Percentiles rank a stretch among this genome's conserved stretches.
Conservation (phyloP, 1,140 invertebrate genomes). For the Ruditapes philippinarum region DNA sequence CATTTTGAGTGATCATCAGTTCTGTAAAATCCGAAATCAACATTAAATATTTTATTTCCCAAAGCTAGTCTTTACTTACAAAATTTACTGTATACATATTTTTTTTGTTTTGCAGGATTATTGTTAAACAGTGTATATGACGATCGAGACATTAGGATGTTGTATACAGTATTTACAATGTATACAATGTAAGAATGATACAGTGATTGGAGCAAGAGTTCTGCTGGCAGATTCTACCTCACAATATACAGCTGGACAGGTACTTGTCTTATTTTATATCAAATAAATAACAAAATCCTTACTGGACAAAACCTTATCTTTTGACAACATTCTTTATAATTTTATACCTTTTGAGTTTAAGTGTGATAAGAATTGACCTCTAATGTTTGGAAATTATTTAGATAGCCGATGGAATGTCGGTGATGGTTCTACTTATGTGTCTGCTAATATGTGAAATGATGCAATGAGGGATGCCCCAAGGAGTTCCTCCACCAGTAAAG, state of each 20-base stretch:
- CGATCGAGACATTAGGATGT: not conserved
- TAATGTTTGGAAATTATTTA: no score
- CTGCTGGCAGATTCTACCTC: conserved; percentile 52
- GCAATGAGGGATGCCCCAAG: no score
- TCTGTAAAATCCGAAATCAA: no score
- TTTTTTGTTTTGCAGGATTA: conserved; percentile 17
- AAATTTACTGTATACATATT: no score
- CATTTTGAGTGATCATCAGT: no score
- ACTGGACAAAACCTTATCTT: not conserved
- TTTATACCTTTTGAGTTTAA: not conserved
- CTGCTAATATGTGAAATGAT: no score
- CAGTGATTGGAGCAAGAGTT: conserved; percentile 29
- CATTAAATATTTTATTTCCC: no score
- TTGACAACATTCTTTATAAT: not conserved
- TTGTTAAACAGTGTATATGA: conserved; percentile 29
- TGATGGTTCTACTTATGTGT: not conserved
- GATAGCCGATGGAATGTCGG: no score
- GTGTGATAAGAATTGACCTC: no score
- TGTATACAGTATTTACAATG: conserved; percentile 36
- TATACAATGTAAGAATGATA: not conserved
- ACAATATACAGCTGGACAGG: conserved; percentile 34
- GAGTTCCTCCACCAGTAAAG: no score
- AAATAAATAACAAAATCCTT: no score
- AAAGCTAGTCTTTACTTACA: no score
- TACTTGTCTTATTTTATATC: not conserved